A percentile compares a stretch with the other conserved stretches of the same genome.
These are phyloP conservation scores for Archegozetes longisetosus DNA, from an alignment of 1,140 invertebrate genomes.

Conservation along the genomic window DNA sequence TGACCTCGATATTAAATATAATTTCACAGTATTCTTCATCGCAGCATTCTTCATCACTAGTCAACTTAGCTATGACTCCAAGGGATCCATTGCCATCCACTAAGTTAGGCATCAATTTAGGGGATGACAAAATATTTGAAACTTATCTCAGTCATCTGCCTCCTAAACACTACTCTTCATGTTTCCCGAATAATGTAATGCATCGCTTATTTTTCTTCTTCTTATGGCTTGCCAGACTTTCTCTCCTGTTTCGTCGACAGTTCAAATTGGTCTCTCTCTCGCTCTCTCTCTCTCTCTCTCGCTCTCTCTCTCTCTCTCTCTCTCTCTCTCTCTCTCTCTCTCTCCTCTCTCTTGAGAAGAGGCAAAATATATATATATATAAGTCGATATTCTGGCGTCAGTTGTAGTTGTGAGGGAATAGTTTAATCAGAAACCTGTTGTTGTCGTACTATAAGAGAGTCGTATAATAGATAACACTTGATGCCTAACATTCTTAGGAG, in stretches of 20 bases:
- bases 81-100: not conserved
- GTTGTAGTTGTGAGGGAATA: not conserved
- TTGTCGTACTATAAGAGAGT: not conserved
- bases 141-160: not conserved
- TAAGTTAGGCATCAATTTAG: not conserved
- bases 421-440: not conserved
- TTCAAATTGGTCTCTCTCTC: not conserved
- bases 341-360: not conserved
- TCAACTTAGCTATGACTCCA: not conserved
- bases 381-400: not conserved
- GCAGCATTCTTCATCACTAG: too few relatives aligned
- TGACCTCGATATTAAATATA: not conserved
- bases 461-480: not conserved
- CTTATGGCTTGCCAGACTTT: too few relatives aligned
- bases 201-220: not conserved
- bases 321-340: not conserved
- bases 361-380: not conserved
- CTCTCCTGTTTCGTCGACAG: too few relatives aligned
- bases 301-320: not conserved
- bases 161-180: not conserved
- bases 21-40: not conserved
- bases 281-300: not conserved
- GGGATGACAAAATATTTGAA: not conserved
- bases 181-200: not conserved
- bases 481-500: not conserved